Evolutionary conservation across 2,113 vertebrate species (phyloP), one percentile per base, ranked within the genome.

Genomic region (Anhinga anhinga): DNA sequence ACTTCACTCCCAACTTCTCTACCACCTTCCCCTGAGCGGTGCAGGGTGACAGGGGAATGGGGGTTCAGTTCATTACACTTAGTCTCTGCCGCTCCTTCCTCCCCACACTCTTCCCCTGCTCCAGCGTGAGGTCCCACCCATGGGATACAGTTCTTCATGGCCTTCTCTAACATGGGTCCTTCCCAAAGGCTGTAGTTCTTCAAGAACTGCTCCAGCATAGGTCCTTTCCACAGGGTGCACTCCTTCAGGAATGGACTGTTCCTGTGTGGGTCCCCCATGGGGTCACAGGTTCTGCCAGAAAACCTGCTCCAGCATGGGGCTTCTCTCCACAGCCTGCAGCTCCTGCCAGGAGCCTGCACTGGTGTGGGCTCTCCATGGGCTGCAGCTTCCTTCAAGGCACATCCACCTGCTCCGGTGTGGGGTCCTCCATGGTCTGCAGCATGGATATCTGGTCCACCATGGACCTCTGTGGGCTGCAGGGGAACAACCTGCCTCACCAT

Each of bases 351-450:
- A 50, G 44, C 18, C 53, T 22, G 44, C 18, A 11, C 11, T 0
- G 2, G 9, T 32, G 49, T 42, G 38, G 38, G 44, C 13, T 52
- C 11, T 49, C 45, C 5, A 2, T 26, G 27, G 38, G 44, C 38
- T 77, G 15, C 66, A 62, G 47, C 29, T 74, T 52, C 49, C 15
- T 74, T 69, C 5, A 4, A 13, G 34, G 26, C 36, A 34, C 8
- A 47, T 11, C 7, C 5, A 3, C 34, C 29, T 69, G 25, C 65
- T 55, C 26, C 29, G 27, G 22, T 0, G 0, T 1, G 5, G 34
- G 32, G 12, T 23, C 50, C 6, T 12, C 14, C 50, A 16, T 0
- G 1, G 32, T 10, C 53, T 83, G 14, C 42, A 44, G 40, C 36
- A 32, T 52, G 61, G 17, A 13, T 38, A 27, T 47, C 29, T 52